Conservation (phyloP, 2,797 vertebrate genomes). For the Pseudomugil gertrudae region DNA sequence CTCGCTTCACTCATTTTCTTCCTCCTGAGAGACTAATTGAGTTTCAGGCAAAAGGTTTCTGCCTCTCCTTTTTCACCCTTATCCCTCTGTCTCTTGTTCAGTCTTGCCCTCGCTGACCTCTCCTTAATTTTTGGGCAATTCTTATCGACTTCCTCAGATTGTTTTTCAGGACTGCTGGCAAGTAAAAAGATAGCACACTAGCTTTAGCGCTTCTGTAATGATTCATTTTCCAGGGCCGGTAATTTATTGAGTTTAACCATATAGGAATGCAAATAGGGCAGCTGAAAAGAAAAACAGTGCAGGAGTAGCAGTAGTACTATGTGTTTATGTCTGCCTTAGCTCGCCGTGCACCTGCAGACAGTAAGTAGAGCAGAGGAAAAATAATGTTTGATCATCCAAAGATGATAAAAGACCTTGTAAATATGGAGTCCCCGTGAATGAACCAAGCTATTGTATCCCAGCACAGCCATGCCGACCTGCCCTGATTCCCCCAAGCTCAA, state of each 20-base stretch:
- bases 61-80: conserved; percentile 42
- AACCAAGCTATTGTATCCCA: conserved; percentile 33
- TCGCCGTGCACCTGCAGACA: conserved; percentile 62
- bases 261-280: conserved; percentile 15
- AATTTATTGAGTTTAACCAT: conserved; percentile 7
- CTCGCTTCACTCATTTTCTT: conserved; percentile 11
- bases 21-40: conserved; percentile 30
- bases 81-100: conserved; percentile 29
- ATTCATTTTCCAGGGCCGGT: neutral
- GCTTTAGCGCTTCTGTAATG: neutral
- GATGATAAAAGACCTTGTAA: conserved; percentile 56
- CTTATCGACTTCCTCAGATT: conserved; percentile 4
- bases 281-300: conserved; percentile 22
- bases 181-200: neutral
- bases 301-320: conserved; percentile 17
- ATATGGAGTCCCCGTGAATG: conserved; percentile 45
- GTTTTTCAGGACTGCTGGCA: conserved; percentile 13
- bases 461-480: conserved; percentile 19
- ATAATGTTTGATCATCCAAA: conserved; percentile 43
- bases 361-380: conserved; percentile 66
- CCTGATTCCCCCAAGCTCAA: conserved; percentile 26
- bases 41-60: conserved; percentile 35
- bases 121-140: conserved; percentile 25
- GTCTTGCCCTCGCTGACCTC: conserved; percentile 18
- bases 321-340: conserved; percentile 35